Evolutionary conservation across 2,888 invertebrate genomes (phyloP), one percentile per base, ranked within the genome.

Genomic region (Thecophora atra): DNA sequence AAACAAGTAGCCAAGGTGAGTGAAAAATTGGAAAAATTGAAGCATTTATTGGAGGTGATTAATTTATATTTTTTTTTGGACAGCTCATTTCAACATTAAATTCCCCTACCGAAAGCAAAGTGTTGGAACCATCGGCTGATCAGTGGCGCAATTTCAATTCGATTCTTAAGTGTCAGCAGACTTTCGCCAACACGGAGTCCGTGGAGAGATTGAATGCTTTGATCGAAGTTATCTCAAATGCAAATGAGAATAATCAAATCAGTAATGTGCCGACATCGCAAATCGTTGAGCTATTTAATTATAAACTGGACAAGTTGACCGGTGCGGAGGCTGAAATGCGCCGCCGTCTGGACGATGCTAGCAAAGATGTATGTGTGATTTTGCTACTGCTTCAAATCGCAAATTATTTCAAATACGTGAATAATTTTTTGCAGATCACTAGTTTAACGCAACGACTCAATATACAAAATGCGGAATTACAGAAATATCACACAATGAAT

Each of bases 241-340:
- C 84, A 1, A 74, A 84, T 72, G 74, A 68, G 0, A 84, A 82
- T 28, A 82, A 82, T 71, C 84, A 84, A 60, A 70, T 85, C 19
- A 80, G 84, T n/a, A 80, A 84, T 72, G 77, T 83, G 13, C 81
- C 85, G 2, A 83, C 84, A 6, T 85, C 86, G 0, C 85, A 86
- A 76, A 79, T 86, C 42, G 83, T 86, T 69, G 85, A 86, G 72
- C 66, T 86, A 42, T 86, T 84, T 47, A 84, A 83, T 67, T 84
- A 85, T 76, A 86, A 85, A 78, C 82, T 84, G 47, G 81, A 85
- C 51, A 83, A 84, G 71, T 80, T 82, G 17, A 81, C 78, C 47
- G 79, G 79, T 21, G 74, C 78, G 8, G 78, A 83, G 51, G 76
- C 74, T 15, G 79, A 78, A 56, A 79, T 85, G 79, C 78, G 81